Evolutionary conservation across 2,113 vertebrate genomes (phyloP).

Genomic region (Polyodon spathula): DNA sequence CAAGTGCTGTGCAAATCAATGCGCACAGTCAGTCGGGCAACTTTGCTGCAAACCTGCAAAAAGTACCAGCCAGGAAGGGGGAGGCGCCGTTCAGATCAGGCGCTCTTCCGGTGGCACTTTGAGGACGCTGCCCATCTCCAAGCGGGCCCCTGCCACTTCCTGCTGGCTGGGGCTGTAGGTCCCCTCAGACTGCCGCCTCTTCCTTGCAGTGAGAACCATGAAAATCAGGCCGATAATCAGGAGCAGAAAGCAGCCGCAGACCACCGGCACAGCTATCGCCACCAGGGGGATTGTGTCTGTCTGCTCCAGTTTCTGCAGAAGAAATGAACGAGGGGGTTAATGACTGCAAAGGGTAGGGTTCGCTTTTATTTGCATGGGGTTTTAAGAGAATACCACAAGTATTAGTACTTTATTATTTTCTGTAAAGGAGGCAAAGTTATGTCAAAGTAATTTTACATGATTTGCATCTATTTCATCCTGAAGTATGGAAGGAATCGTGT

Average conservation of each 20-base stretch:
- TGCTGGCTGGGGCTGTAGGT: slow-evolving; percentile 95
- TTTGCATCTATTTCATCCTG: too few relatives aligned
- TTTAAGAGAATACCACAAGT: too few relatives aligned
- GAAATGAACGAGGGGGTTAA: slow-evolving; percentile 33
- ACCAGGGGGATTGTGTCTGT: slow-evolving; percentile 67
- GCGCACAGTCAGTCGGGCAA: neutral
- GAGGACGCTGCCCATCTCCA: slow-evolving; percentile 96
- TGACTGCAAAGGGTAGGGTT: too few relatives aligned
- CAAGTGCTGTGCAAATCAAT: neutral
- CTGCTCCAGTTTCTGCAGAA: slow-evolving; percentile 63
- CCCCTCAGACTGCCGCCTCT: slow-evolving; percentile 89
- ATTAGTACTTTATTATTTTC: too few relatives aligned
- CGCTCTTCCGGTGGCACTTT: slow-evolving; percentile 95
- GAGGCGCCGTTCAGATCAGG: slow-evolving; percentile 58
- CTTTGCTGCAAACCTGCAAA: too few relatives aligned
- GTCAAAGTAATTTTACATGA: too few relatives aligned
- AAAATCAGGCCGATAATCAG: slow-evolving; percentile 72
- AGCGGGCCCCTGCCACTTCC: slow-evolving; percentile 85
- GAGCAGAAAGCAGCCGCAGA: slow-evolving; percentile 74
- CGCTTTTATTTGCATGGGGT: too few relatives aligned
- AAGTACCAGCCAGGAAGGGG: neutral
- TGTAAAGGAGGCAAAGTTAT: too few relatives aligned
- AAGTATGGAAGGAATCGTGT: too few relatives aligned
- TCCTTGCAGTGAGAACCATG: slow-evolving; percentile 79
- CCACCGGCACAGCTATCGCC: slow-evolving; percentile 77